Conservation (phyloP, 2,797 vertebrate genomes). For the Neostethus bicornis region DNA sequence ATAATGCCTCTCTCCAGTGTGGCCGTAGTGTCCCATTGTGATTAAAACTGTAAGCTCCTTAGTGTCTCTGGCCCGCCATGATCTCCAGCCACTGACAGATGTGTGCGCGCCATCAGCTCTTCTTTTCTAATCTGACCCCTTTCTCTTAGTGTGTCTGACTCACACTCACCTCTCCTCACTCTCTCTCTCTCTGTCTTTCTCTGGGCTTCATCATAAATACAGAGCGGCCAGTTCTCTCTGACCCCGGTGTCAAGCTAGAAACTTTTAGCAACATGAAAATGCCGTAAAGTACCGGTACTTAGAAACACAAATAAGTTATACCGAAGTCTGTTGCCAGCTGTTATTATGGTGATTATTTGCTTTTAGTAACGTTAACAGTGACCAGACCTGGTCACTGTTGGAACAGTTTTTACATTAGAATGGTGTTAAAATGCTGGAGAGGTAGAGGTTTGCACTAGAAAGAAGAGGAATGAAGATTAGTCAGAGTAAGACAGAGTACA, state of each 20-base stretch:
- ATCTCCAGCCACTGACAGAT: constrained; percentile 76
- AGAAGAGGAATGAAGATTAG: no score
- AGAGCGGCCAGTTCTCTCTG: constrained; percentile 18
- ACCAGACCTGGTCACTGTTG: no score
- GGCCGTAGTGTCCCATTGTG: constrained; percentile 74
- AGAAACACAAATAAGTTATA: background rate
- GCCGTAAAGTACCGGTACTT: background rate
- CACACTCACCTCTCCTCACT: constrained; percentile 18
- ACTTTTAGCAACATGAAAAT: constrained; percentile 18
- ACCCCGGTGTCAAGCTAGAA: constrained; percentile 23
- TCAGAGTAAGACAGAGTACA: no score
- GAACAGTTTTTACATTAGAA: no score
- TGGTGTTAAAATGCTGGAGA: no score
- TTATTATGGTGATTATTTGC: no score
- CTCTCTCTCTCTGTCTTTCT: constrained; percentile 7
- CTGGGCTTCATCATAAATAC: constrained; percentile 29
- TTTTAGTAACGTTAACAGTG: no score
- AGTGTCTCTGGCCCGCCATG: constrained; percentile 64
- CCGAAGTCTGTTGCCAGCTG: background rate
- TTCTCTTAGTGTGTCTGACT: constrained; percentile 41
- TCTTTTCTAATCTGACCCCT: constrained; percentile 71
- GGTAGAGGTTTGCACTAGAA: no score
- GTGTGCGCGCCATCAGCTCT: constrained; percentile 62
- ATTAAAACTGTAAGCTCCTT: constrained; percentile 81
- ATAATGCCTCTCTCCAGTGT: constrained; percentile 65